phyloP scores from a whole-genome alignment of 2,797 vertebrate species.

The Etheostoma nigrum region DNA sequence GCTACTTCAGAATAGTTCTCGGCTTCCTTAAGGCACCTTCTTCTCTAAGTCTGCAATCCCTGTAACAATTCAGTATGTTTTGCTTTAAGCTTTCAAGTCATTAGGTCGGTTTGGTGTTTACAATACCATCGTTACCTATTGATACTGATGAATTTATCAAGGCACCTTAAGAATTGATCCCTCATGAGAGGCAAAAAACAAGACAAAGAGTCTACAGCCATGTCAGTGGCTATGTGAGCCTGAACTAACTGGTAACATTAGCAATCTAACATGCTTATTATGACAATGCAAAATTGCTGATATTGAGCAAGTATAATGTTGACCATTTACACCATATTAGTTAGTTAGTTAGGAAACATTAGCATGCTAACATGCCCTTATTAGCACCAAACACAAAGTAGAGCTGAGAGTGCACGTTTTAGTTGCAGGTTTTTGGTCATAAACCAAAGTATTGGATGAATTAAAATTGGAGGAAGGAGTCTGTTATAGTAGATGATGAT shows the following conservation, averaged over 20 bases:
- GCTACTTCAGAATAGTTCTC: background rate
- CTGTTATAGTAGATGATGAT: background rate
- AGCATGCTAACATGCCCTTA: background rate
- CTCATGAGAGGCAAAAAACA: slow-evolving; percentile 51
- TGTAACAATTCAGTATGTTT: slow-evolving; percentile 9
- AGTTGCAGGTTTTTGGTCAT: background rate
- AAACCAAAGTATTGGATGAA: background rate
- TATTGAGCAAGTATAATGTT: background rate
- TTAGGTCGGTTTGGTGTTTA: slow-evolving; percentile 52
- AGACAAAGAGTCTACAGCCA: background rate
- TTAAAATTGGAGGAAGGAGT: background rate
- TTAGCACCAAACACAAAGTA: background rate
- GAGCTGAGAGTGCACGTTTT: background rate
- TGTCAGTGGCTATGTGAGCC: background rate
- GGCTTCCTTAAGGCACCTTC: slow-evolving; percentile 45
- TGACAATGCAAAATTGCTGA: background rate
- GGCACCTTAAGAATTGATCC: slow-evolving; percentile 63
- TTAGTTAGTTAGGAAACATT: background rate
- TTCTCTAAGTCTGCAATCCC: slow-evolving; percentile 40
- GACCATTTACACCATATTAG: background rate
- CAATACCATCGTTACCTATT: slow-evolving; percentile 12
- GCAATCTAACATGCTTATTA: background rate
- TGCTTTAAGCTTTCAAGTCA: slow-evolving; percentile 51
- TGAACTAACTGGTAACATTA: background rate
- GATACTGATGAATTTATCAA: slow-evolving; percentile 40